These are phyloP conservation scores for Volucella inanis DNA, from an alignment of 2,888 invertebrate species.

Conservation along the genomic window DNA sequence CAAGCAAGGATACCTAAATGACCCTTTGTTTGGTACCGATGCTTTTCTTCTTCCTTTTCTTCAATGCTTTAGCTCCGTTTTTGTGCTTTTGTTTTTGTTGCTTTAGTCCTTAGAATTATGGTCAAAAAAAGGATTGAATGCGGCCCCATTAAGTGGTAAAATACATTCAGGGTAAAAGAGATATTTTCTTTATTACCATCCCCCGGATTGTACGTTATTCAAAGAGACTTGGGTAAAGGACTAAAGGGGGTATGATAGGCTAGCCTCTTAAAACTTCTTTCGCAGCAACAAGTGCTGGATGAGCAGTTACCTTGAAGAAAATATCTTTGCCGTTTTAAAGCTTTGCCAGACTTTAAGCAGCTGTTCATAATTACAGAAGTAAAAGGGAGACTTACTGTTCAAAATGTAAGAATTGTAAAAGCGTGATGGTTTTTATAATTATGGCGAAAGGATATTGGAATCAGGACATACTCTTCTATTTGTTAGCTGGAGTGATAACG, in stretches of 20 bases:
- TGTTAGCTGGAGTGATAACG: too few species aligned
- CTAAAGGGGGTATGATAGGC: slow-evolving; percentile 13
- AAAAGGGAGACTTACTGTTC: background rate
- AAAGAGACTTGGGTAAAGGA: slow-evolving; percentile 29
- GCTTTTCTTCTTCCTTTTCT: slow-evolving; percentile 3
- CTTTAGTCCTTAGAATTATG: slow-evolving; percentile 46
- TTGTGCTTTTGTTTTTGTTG: slow-evolving; percentile 20
- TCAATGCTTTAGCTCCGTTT: background rate
- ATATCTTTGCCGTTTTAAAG: slow-evolving; percentile 24
- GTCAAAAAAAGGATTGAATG: slow-evolving; percentile 53
- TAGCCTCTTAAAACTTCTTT: slow-evolving; percentile 11
- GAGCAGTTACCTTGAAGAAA: background rate
- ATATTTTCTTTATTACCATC: slow-evolving; percentile 43
- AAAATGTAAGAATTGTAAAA: background rate
- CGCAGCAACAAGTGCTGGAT: slow-evolving; percentile 35
- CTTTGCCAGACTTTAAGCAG: slow-evolving; percentile 21
- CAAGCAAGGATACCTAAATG: slow-evolving; percentile 46
- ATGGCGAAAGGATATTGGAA: background rate
- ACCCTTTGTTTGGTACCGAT: slow-evolving; percentile 37
- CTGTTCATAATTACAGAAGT: slow-evolving; percentile 33
- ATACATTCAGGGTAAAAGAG: slow-evolving; percentile 26
- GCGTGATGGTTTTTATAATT: slow-evolving; percentile 12
- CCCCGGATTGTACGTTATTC: background rate
- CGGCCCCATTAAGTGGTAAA: slow-evolving; percentile 55
- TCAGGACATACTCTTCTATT: too few species aligned